phyloP scores from a whole-genome alignment of 1,140 invertebrate genomes.

The Scaptodrosophila lebanonensis region DNA sequence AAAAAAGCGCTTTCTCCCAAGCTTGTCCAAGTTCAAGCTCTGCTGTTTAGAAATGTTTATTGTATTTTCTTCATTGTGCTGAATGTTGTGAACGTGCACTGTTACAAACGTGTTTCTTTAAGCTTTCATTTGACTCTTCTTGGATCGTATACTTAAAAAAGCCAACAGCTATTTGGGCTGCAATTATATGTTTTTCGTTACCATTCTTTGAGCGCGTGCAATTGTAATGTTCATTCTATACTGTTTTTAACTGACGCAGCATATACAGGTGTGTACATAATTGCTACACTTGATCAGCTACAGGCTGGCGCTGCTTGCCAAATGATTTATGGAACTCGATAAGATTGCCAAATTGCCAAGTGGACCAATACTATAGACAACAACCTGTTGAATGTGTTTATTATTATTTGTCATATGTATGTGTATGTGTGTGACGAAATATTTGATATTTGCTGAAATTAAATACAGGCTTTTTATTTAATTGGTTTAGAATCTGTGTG shows the following conservation, averaged over 20 bases:
- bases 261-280: conserved; percentile 5
- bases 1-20: no score
- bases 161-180: conserved; percentile 6
- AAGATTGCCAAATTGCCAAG: conserved; percentile 36
- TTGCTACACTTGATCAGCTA: conserved; percentile 11
- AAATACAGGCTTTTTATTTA: conserved; percentile 8
- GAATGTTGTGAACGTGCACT: no score
- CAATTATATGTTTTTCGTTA: conserved; percentile 2
- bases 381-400: neutral
- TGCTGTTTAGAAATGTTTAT: no score
- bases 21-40: no score
- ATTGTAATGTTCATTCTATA: neutral
- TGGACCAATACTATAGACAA: neutral
- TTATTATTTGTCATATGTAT: conserved; percentile 1
- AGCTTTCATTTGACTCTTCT: no score
- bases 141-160: neutral
- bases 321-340: conserved; percentile 36
- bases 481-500: conserved; percentile 18
- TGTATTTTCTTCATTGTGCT: no score
- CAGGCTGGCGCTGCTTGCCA: conserved; percentile 27
- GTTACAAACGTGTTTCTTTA: no score
- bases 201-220: conserved; percentile 31
- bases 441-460: conserved; percentile 9
- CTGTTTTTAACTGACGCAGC: neutral
- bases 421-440: neutral